Evolutionary conservation across 2,797 vertebrate genomes (phyloP), one percentile per base, ranked within the genome.

Genomic region (Chaetophractus vellerosus): DNA sequence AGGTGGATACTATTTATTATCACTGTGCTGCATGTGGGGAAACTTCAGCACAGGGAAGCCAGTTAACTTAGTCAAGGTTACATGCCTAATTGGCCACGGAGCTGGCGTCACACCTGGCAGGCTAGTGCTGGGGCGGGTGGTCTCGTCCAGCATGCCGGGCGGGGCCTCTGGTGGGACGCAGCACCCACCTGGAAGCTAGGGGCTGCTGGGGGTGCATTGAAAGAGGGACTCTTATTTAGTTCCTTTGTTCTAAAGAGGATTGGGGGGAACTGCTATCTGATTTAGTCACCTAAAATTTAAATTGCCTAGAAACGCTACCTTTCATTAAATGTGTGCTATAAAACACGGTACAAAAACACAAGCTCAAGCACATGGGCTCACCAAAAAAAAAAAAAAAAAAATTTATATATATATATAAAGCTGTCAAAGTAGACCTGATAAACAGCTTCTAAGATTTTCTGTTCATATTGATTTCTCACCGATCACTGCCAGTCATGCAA

Each of bases 291-390:
- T 75, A 91, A 74, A 59, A 41, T 11, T 81, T 55, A 21, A 36
- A 71, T 48, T 45, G 41, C 83, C 81, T 83, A 79, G 71, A 76
- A 96, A 85, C 36, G 24, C 74, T 78, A 75, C 38, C 48, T 74
- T 82, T 93, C 75, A 92, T 84, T 91, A 90, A 88, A 90, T 68
- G 15, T 79, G 33, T 69, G 48, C 64, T 78, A 31, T 76, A 72
- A 71, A 93, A 94, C 45, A 74, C 38, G 57, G 66, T 33, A 66
- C 19, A 80, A 31, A 88, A 86, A 36, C 83, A 66, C 26, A 36
- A 68, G 57, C 59, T 78, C 15, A 28, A 82, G 69, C 31, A 91
- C 71, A 18, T 41, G 50, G 31, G 61, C 28, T 71, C 38, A 90
- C 24, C 14, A 57, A 76, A 68, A 59, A 55, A 19, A 71, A 80